These are phyloP conservation scores for Trichonephila clavata DNA, from an alignment of 1,140 invertebrate genomes.

Conservation along the genomic window DNA sequence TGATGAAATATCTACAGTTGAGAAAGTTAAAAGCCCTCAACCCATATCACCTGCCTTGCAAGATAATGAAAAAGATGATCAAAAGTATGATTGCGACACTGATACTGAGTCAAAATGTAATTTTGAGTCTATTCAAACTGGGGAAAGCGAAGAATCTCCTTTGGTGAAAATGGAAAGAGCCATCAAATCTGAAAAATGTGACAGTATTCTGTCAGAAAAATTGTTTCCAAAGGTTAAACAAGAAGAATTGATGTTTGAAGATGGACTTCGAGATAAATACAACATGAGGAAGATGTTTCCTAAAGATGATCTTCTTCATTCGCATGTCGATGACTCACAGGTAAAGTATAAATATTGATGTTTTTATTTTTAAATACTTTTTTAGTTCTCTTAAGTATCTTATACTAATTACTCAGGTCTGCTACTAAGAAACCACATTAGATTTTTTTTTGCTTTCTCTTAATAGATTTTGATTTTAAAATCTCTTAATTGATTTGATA, in stretches of 20 bases:
- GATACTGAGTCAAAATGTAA: constrained; percentile 69
- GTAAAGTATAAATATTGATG: background rate
- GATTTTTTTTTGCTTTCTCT: no score
- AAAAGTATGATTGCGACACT: constrained; percentile 74
- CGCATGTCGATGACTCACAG: constrained; percentile 70
- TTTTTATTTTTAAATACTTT: no score
- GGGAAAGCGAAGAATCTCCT: constrained; percentile 80
- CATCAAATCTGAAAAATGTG: constrained; percentile 72
- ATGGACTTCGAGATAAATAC: constrained; percentile 50
- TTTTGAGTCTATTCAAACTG: constrained; percentile 2
- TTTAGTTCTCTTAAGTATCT: no score
- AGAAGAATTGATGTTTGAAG: constrained; percentile 60
- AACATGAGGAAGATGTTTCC: constrained; percentile 50
- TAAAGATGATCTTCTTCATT: constrained; percentile 59
- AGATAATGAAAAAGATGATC: constrained; percentile 66
- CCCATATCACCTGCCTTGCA: background rate
- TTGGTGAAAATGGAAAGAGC: constrained; percentile 54
- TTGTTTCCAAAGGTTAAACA: constrained; percentile 50
- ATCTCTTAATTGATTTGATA: no score
- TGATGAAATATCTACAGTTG: constrained; percentile 81
- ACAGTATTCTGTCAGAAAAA: constrained; percentile 73
- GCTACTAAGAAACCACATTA: no score
- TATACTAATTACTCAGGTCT: no score
- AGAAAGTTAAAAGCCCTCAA: background rate
- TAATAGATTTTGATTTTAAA: no score